Base-by-base conservation (phyloP, 2,113 vertebrate genomes). In the Apaloderma vittatum region DNA sequence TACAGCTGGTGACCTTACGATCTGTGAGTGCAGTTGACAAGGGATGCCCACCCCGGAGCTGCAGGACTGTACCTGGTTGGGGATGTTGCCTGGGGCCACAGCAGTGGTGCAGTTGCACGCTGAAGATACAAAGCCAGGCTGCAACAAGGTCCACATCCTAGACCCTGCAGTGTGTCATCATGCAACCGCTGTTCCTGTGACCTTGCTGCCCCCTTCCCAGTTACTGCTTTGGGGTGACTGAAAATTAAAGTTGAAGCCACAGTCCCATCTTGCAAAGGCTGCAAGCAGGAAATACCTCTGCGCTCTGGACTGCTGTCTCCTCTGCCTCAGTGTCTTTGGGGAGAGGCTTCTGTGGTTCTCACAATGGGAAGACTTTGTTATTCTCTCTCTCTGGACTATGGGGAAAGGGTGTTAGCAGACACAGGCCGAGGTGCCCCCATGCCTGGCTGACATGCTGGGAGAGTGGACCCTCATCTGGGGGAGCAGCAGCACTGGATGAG, bases 111-210 rank as follows among this genome's bases (percentile, higher is more conserved):
- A 23, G 3, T 24, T 16, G 30, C 8, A 24, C 70, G 67, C 32
- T 77, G 48, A 57, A 73, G 48, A 32, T 52, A 40, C 17, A 79
- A 83, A 79, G 34, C 54, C 77, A 78, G 43, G 45, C 61, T 74
- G 43, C 57, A 65, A 19, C 0, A 1, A 76, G 5, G 12, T 43
- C 43, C 11, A 3, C 1, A 1, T 52, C 36, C 54, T 75, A 57
- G 43, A 57, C 18, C 36, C 54, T 55, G 46, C 0, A 1, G 10
- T 37, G 15, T 20, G 16, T 51, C 8, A 1, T 49, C 21, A 36
- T 65, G 24, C 15, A 8, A 8, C 58, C 72, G 54, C 48, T 46
- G 29, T 65, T 52, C 68, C 36, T 32, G 32, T 55, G 40, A 52
- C 27, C 15, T 79, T 46, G 43, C 29, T 68, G 12, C 32, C 21